Conservation (phyloP, 2,888 invertebrate species). For the Apamea anceps region DNA sequence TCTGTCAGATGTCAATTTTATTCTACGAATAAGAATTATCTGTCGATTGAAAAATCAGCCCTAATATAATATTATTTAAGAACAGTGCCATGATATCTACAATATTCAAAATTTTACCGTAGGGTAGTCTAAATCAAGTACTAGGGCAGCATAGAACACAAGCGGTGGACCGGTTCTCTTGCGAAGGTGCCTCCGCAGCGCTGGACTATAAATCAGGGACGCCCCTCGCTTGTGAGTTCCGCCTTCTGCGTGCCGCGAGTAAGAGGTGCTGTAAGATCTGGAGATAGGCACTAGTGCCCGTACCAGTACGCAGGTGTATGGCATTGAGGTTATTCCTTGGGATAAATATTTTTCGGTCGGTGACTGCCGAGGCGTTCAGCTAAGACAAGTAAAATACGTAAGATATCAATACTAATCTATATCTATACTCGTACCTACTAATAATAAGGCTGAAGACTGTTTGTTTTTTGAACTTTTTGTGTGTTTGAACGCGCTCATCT, state of each 20-base stretch:
- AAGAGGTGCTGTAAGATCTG: slow-evolving; percentile 46
- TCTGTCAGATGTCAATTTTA: no score
- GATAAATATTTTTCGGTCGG: background rate
- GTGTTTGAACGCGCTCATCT: no score
- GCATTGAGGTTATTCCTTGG: background rate
- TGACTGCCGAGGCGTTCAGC: background rate
- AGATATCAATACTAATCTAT: background rate
- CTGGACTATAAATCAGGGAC: slow-evolving; percentile 67
- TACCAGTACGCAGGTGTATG: slow-evolving; percentile 25
- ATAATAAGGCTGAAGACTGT: no score
- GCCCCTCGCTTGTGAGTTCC: slow-evolving; percentile 63
- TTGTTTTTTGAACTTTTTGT: no score
- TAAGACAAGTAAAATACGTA: background rate
- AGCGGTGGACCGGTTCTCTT: slow-evolving; percentile 49
- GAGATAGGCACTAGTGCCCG: slow-evolving; percentile 21
- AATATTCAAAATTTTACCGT: background rate
- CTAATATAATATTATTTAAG: background rate
- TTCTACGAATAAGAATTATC: no score
- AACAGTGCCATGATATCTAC: background rate
- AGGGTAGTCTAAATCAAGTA: slow-evolving; percentile 10
- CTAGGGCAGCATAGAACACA: slow-evolving; percentile 29
- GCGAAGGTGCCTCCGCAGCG: slow-evolving; percentile 43
- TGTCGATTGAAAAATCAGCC: no score
- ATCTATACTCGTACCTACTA: no score
- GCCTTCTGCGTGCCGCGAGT: slow-evolving; percentile 65